Conservation (phyloP, 2,113 vertebrate species). For the Ammodytes dubius region DNA sequence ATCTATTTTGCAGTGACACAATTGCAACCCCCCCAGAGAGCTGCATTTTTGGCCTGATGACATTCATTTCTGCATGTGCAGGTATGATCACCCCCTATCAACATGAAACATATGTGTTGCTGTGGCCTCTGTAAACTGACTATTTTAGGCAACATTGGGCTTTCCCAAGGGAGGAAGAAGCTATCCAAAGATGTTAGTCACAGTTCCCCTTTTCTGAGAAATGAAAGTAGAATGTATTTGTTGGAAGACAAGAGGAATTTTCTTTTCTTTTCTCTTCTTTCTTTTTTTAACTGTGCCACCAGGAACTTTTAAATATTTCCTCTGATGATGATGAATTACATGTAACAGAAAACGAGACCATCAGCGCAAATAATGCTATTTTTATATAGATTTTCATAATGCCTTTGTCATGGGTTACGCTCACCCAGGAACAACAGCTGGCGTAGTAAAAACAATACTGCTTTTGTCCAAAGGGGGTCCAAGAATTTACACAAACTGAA, state of each 20-base stretch:
- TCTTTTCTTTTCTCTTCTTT: neutral
- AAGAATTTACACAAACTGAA: too few relatives aligned
- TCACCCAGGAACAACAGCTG: too few relatives aligned
- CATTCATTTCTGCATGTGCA: conserved; percentile 91
- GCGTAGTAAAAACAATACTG: too few relatives aligned
- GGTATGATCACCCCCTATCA: conserved; percentile 82
- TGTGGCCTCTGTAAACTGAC: neutral
- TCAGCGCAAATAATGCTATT: too few relatives aligned
- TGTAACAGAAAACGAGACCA: too few relatives aligned
- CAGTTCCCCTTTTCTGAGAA: conserved; percentile 75
- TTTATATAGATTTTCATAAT: too few relatives aligned
- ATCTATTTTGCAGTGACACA: conserved; percentile 86
- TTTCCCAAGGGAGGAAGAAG: conserved; percentile 44
- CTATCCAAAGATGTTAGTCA: conserved; percentile 18
- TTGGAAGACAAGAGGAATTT: neutral
- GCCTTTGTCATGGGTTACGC: too few relatives aligned
- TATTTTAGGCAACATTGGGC: conserved; percentile 11
- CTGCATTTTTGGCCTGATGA: conserved; percentile 95
- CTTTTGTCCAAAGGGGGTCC: too few relatives aligned
- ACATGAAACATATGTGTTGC: neutral
- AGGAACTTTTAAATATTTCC: too few relatives aligned
- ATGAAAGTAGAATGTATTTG: conserved; percentile 48
- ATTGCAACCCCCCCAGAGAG: conserved; percentile 93
- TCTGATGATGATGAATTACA: too few relatives aligned
- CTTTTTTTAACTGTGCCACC: too few relatives aligned